Percentiles rank a stretch among this genome's conserved stretches.
Conservation (phyloP, 2,113 vertebrate genomes). For the Antidorcas marsupialis region DNA sequence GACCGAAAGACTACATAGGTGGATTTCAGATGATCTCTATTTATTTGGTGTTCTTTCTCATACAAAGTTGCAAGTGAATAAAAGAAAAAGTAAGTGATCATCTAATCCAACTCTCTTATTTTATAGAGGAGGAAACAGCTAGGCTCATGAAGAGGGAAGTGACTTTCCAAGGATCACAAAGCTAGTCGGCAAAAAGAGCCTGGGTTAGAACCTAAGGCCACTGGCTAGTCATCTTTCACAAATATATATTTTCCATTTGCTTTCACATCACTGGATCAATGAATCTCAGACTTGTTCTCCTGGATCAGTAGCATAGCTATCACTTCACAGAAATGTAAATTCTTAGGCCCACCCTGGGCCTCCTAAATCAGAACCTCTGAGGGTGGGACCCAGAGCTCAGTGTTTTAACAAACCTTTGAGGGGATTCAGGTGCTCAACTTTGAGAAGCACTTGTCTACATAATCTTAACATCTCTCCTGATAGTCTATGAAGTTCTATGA, state of each 20-base stretch:
- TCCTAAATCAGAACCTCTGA: not conserved
- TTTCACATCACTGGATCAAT: not conserved
- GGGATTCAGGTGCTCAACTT: not conserved
- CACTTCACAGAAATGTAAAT: not conserved
- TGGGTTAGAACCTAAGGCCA: not conserved
- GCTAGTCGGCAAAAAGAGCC: not conserved
- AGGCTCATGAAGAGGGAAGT: not conserved
- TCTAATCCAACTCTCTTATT: not conserved
- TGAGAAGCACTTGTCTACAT: not conserved
- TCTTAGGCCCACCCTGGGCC: not conserved
- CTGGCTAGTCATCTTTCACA: not conserved
- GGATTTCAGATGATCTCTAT: conserved; percentile 10
- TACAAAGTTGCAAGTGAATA: not conserved
- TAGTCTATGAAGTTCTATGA: not conserved
- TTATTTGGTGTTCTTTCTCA: not conserved
- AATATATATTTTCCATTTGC: not conserved
- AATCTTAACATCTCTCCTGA: not conserved
- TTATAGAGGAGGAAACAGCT: not conserved
- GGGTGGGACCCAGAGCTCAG: not conserved
- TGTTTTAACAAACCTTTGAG: not conserved
- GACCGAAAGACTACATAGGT: not conserved
- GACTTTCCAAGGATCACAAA: not conserved
- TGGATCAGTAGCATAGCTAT: not conserved
- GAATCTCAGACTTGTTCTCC: not conserved
- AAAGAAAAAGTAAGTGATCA: not conserved